phyloP scores from a whole-genome alignment of 2,888 invertebrate species.

The Malacosoma neustria region DNA sequence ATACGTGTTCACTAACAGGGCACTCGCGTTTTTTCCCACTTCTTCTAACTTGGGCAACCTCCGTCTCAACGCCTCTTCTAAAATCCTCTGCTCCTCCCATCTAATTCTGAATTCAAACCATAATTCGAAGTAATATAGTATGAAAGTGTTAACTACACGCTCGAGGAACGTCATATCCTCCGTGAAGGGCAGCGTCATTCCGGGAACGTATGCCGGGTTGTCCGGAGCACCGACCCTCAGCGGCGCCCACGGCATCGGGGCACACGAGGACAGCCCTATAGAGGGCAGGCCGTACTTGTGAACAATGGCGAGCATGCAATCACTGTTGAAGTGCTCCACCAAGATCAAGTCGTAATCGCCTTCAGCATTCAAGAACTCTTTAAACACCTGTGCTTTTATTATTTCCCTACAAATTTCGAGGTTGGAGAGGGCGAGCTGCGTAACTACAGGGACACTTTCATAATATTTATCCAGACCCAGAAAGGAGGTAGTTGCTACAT shows the following conservation, averaged over 20 bases:
- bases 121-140: constrained; percentile 19
- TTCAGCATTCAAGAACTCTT: constrained; percentile 30
- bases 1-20: constrained; percentile 62
- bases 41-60: constrained; percentile 40
- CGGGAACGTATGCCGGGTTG: constrained; percentile 51
- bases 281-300: constrained; percentile 50
- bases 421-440: constrained; percentile 21
- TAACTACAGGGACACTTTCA: constrained; percentile 17
- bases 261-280: constrained; percentile 47
- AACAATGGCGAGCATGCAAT: constrained; percentile 58
- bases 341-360: constrained; percentile 60
- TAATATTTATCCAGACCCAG: constrained; percentile 18
- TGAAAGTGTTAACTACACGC: constrained; percentile 52
- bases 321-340: constrained; percentile 61
- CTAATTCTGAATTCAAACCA: constrained; percentile 28
- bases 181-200: constrained; percentile 26
- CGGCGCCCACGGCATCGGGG: constrained; percentile 46
- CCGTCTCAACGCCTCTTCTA: constrained; percentile 37
- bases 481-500: constrained; percentile 19
- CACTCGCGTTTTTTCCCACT: constrained; percentile 50
- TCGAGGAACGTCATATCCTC: constrained; percentile 50
- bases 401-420: constrained; percentile 29
- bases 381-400: constrained; percentile 29
- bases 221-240: constrained; percentile 44
- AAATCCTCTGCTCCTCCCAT: constrained; percentile 29